Conservation (phyloP, 2,888 invertebrate species). For the Oithona nana region DNA sequence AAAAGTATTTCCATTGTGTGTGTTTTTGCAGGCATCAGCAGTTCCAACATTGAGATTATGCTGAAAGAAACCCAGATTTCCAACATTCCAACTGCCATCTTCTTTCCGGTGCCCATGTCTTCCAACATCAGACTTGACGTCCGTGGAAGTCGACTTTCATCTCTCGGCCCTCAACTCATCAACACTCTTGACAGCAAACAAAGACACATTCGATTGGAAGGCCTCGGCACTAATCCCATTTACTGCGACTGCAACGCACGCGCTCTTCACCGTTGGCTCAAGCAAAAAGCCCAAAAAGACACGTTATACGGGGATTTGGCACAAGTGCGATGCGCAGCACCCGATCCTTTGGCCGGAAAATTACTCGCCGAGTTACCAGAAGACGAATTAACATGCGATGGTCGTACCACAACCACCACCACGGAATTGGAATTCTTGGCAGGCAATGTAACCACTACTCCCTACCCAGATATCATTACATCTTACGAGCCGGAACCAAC, state of each 20-base stretch:
- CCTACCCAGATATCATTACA: slow-evolving; percentile 76
- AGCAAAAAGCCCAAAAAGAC: slow-evolving; percentile 20
- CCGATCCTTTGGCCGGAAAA: slow-evolving; percentile 46
- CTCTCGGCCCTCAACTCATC: slow-evolving; percentile 54
- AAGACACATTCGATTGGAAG: slow-evolving; percentile 49
- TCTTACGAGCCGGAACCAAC: slow-evolving; percentile 45
- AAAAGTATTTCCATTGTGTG: too few relatives aligned
- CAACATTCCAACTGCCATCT: slow-evolving; percentile 53
- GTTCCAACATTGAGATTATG: slow-evolving; percentile 46
- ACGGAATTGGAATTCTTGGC: slow-evolving; percentile 25
- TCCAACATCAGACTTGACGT: slow-evolving; percentile 58
- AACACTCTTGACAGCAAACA: slow-evolving; percentile 61
- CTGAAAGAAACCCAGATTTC: slow-evolving; percentile 60
- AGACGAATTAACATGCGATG: slow-evolving; percentile 58
- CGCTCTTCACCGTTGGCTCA: slow-evolving; percentile 55
- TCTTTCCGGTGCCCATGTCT: slow-evolving; percentile 71
- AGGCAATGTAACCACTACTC: slow-evolving; percentile 38
- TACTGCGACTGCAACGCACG: slow-evolving; percentile 65
- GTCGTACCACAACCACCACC: slow-evolving; percentile 24
- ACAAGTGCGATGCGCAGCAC: slow-evolving; percentile 40
- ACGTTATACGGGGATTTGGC: slow-evolving; percentile 13
- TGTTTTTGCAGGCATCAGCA: slow-evolving; percentile 48
- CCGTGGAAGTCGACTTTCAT: slow-evolving; percentile 51
- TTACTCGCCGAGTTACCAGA: slow-evolving; percentile 54
- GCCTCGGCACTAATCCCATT: slow-evolving; percentile 58